These are phyloP conservation scores for Hoplodrina blanda DNA, from an alignment of 2,888 invertebrate genomes.

Conservation along the genomic window DNA sequence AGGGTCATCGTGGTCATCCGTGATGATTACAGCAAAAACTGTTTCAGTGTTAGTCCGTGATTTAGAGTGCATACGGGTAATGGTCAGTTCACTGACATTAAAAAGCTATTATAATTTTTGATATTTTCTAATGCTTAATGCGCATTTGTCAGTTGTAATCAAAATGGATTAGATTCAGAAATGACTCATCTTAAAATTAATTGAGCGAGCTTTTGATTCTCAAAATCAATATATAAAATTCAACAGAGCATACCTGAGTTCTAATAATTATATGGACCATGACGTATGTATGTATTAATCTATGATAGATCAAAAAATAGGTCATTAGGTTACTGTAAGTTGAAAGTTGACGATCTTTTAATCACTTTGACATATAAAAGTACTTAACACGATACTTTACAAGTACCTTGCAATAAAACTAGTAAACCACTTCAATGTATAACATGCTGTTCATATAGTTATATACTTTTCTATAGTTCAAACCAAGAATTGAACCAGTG, in stretches of 20 bases:
- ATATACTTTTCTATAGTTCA: neutral
- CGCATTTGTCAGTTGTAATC: neutral
- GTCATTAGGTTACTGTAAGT: neutral
- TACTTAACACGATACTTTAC: neutral
- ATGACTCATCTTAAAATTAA: no score
- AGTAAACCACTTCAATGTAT: no score
- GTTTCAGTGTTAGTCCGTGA: neutral
- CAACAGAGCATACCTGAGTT: no score
- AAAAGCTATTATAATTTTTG: neutral
- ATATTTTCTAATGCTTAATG: neutral
- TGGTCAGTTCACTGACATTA: slow-evolving; percentile 18
- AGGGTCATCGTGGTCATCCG: slow-evolving; percentile 26
- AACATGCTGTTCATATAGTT: no score
- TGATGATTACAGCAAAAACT: slow-evolving; percentile 9
- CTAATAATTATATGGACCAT: no score
- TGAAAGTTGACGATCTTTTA: neutral
- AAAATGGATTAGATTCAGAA: neutral
- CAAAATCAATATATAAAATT: no score
- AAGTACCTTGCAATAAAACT: neutral
- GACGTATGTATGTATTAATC: neutral
- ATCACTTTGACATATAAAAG: neutral
- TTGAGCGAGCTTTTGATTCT: neutral
- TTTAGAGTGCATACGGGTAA: neutral
- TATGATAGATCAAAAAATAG: neutral
- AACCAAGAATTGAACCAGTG: neutral